Evolutionary conservation across 2,113 vertebrate species (phyloP).

Genomic region (Eira barbara): DNA sequence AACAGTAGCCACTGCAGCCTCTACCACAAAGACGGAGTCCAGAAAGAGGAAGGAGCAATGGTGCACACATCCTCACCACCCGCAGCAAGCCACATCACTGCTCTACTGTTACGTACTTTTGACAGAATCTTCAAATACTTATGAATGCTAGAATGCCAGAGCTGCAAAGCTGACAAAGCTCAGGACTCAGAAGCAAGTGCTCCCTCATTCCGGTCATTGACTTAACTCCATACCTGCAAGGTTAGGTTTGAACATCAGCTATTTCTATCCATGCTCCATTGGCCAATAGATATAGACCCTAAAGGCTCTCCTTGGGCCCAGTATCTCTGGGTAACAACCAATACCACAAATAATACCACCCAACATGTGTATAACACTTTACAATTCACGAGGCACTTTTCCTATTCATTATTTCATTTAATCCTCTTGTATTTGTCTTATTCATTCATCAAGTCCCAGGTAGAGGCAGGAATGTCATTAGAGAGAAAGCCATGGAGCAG

Average conservation of each 20-base stretch:
- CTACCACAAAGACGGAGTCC: background rate
- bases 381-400: background rate
- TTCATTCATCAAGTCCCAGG: background rate
- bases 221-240: background rate
- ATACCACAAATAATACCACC: background rate
- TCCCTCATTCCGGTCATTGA: background rate
- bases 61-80: background rate
- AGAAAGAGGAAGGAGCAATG: background rate
- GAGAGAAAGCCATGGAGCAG: background rate
- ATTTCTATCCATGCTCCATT: background rate
- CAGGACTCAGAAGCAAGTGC: background rate
- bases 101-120: background rate
- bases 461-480: background rate
- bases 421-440: constrained; percentile 4
- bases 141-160: background rate
- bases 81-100: background rate
- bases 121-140: background rate
- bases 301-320: background rate
- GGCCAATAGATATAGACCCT: background rate
- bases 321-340: background rate
- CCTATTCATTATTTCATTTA: background rate
- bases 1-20: background rate
- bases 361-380: background rate
- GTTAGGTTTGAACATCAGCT: background rate
- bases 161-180: background rate